phyloP scores from a whole-genome alignment of 2,888 invertebrate species.

The Drosophila meridiana region DNA sequence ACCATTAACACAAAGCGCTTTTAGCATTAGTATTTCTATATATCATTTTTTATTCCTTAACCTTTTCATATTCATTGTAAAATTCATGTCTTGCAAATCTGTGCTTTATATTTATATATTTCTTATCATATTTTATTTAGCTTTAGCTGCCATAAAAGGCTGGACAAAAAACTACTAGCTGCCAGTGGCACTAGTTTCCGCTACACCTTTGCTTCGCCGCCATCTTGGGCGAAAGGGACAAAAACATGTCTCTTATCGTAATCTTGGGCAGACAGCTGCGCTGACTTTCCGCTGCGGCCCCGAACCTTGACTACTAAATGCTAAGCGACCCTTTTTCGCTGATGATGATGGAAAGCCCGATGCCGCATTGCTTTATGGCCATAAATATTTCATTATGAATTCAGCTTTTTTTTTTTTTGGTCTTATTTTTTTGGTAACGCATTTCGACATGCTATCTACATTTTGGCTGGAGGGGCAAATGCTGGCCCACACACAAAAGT shows the following conservation, averaged over 20 bases:
- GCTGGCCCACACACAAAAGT: constrained; percentile 47
- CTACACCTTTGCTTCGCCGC: constrained; percentile 17
- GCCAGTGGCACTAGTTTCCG: constrained; percentile 14
- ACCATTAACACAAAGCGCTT: background rate
- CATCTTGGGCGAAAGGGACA: constrained; percentile 20
- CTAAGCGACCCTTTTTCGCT: constrained; percentile 61
- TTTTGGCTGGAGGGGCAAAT: constrained; percentile 50
- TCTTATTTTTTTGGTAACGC: constrained; percentile 48
- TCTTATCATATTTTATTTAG: constrained; percentile 18
- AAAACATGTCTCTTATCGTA: constrained; percentile 71
- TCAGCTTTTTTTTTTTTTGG: constrained; percentile 32
- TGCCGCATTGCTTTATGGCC: constrained; percentile 78
- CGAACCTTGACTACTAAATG: constrained; percentile 1
- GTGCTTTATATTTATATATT: background rate
- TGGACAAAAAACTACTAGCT: constrained; percentile 45
- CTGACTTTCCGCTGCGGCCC: constrained; percentile 64
- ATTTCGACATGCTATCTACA: constrained; percentile 69
- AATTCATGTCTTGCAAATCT: constrained; percentile 23
- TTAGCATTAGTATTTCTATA: background rate
- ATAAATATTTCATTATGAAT: constrained; percentile 81
- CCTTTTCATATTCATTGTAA: background rate
- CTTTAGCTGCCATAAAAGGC: constrained; percentile 24
- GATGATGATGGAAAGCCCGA: constrained; percentile 63
- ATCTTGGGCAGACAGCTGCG: constrained; percentile 79
- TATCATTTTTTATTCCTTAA: background rate